Evolutionary conservation across 2,797 vertebrate species (phyloP).

Genomic region (Meriones psammophilus): DNA sequence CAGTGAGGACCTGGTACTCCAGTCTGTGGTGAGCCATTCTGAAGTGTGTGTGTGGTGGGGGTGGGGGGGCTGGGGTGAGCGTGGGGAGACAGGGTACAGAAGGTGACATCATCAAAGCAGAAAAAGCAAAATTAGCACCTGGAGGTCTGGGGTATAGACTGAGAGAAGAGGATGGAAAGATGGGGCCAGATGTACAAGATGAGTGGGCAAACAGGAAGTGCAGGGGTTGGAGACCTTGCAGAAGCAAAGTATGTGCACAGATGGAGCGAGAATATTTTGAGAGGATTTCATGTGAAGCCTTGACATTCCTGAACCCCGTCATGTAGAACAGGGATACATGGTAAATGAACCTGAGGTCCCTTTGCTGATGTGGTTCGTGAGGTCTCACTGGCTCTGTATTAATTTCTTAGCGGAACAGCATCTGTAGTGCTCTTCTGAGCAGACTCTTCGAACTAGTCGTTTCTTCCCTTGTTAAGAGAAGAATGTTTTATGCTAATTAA

Average conservation of each 20-base stretch:
- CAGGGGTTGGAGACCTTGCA: not conserved
- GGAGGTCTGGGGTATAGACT: not conserved
- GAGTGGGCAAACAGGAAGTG: not conserved
- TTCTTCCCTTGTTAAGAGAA: not conserved
- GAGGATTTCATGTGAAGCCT: not conserved
- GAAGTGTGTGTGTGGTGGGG: too few relatives aligned
- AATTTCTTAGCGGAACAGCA: not conserved
- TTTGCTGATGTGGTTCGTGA: not conserved
- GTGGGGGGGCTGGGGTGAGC: fast-evolving
- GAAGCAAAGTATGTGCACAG: not conserved
- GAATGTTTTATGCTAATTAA: slow-evolving; percentile 25
- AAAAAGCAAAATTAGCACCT: not conserved
- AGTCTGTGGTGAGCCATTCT: not conserved
- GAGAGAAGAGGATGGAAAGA: not conserved
- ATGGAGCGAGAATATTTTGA: not conserved
- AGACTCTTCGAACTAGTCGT: not conserved
- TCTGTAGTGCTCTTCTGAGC: not conserved
- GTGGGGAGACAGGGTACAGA: fast-evolving
- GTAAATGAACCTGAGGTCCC: not conserved
- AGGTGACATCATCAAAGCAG: not conserved
- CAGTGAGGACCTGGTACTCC: not conserved
- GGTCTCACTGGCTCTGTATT: not conserved
- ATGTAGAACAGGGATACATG: not conserved
- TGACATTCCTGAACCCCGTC: not conserved
- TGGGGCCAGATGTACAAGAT: not conserved